Evolutionary conservation across 2,113 vertebrate species (phyloP).

Genomic region (Halichoeres trimaculatus): DNA sequence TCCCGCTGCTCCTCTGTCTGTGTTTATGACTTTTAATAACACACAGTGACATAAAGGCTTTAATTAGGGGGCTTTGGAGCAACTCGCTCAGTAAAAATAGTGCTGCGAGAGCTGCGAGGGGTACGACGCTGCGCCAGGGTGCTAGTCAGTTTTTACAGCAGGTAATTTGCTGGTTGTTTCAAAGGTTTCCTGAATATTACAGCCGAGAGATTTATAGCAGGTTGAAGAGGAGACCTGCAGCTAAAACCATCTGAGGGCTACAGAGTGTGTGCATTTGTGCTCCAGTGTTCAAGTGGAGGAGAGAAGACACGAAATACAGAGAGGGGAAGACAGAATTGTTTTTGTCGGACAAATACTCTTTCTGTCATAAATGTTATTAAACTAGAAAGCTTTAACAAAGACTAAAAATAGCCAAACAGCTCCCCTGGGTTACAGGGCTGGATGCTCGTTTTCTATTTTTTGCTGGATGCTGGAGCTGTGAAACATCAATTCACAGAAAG

Average conservation of each 20-base stretch:
- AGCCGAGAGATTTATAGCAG: conserved; percentile 72
- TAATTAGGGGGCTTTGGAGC: conserved; percentile 62
- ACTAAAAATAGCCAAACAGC: too few relatives aligned
- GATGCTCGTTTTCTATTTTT: too few relatives aligned
- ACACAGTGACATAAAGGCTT: conserved; percentile 71
- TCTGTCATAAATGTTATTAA: too few relatives aligned
- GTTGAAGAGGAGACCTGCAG: conserved; percentile 58
- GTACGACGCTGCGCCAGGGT: conserved; percentile 51
- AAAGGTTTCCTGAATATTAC: conserved; percentile 79
- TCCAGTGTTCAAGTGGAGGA: conserved; percentile 12
- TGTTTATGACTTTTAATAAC: conserved; percentile 83
- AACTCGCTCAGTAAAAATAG: conserved; percentile 71
- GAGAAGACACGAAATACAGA: background rate
- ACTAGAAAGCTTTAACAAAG: too few relatives aligned
- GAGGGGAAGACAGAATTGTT: conserved; percentile 2
- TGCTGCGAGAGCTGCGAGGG: conserved; percentile 46
- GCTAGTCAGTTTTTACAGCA: conserved; percentile 78
- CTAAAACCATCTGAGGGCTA: conserved; percentile 53
- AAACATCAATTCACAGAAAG: too few relatives aligned
- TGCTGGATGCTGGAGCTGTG: too few relatives aligned
- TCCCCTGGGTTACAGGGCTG: too few relatives aligned
- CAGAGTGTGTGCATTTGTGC: conserved; percentile 9
- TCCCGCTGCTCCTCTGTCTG: conserved; percentile 60
- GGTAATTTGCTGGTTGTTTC: conserved; percentile 83
- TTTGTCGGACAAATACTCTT: background rate